Evolutionary conservation across 2,888 invertebrate species (phyloP), one percentile per base, ranked within the genome.

Genomic region (Drosophila longiperda): DNA sequence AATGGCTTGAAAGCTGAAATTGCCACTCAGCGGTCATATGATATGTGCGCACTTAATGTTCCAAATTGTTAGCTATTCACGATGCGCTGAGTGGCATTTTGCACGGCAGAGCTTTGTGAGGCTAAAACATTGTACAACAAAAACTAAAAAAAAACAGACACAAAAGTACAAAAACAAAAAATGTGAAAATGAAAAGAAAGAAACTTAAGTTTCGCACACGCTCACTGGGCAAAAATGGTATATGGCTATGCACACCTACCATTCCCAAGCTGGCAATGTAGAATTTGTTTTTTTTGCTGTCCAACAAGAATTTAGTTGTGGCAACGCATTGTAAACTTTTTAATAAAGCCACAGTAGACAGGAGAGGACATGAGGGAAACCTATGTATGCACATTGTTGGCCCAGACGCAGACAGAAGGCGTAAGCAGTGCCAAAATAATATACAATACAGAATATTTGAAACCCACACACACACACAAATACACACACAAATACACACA

Each of bases 271-370:
- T 64, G 67, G 65, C 42, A 66, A 66, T 80, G 63, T 69, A 60
- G 59, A 65, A 65, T 53, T 58, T 48, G 26, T 26, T 26, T 26
- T 26, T 26, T 26, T 0, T 49, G 53, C 36, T 53, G 55, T 36
- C 54, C 63, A 53, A 64, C 55, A 48, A 45, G 23, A 63, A 45
- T 58, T 69, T 67, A 63, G 53, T 57, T 69, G 57, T 58, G 34
- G 65, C 62, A 70, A 67, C 73, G 70, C 74, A 85, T 77, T 82
- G 77, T 71, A 72, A 86, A 82, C 69, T 87, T 85, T 89, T 85
- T 85, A 90, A 87, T 89, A 89, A 89, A 73, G 83, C 85, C 82
- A 69, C 82, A 73, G 78, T 58, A 58, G 78, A 78, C 66, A 57
- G 68, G 26, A 69, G 65, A 84, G 86, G 15, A 8, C 1, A 45